Conservation (phyloP, 2,797 vertebrate species). For the Bryconaethiops microstoma region DNA sequence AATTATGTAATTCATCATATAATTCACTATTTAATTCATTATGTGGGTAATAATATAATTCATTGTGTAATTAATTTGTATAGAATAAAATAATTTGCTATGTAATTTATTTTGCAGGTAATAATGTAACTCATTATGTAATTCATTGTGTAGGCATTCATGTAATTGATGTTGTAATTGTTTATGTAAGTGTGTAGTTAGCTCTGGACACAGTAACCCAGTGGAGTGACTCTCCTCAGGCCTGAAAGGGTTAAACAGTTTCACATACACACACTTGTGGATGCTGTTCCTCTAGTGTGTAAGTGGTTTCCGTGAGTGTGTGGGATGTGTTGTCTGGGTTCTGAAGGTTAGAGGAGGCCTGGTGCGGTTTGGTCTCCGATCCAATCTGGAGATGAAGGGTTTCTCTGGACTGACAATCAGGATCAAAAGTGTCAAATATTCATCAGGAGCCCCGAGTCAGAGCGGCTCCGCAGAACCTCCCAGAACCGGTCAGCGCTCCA, state of each 20-base stretch:
- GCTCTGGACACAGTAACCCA: not conserved
- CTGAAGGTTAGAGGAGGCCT: not conserved
- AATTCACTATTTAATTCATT: too few relatives aligned
- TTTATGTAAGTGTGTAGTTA: not conserved
- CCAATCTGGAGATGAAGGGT: slow-evolving; percentile 77
- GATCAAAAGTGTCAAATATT: slow-evolving; percentile 58
- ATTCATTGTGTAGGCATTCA: too few relatives aligned
- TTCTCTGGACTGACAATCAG: slow-evolving; percentile 59
- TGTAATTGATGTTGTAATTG: not conserved
- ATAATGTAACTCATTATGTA: too few relatives aligned
- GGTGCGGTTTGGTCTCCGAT: slow-evolving; percentile 57
- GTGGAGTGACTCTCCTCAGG: not conserved
- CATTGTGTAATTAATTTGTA: too few relatives aligned
- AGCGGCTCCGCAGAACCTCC: slow-evolving; percentile 33
- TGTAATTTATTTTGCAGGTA: too few relatives aligned
- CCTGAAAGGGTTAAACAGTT: slow-evolving; percentile 4
- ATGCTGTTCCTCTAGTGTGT: too few relatives aligned
- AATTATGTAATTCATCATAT: too few relatives aligned
- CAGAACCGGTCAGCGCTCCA: slow-evolving; percentile 5
- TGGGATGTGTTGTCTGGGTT: slow-evolving; percentile 1
- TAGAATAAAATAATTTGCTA: too few relatives aligned
- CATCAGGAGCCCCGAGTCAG: slow-evolving; percentile 68
- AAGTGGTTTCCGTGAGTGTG: too few relatives aligned
- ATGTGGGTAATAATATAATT: too few relatives aligned
- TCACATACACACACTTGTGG: not conserved